Evolutionary conservation across 2,797 vertebrate genomes (phyloP).

Genomic region (Loris lydekkerianus): DNA sequence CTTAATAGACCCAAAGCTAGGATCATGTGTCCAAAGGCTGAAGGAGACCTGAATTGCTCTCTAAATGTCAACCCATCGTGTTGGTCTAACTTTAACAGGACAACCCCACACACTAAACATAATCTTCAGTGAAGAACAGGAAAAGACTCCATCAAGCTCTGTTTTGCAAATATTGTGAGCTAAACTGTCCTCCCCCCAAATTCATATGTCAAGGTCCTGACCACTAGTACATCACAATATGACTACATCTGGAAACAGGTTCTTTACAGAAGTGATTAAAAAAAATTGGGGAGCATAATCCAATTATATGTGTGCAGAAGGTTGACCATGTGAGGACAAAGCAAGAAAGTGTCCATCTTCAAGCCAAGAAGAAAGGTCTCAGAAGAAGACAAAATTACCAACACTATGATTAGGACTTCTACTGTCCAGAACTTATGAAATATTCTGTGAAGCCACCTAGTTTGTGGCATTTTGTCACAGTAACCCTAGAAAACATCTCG

Average conservation of each 20-base stretch:
- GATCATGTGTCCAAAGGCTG: not conserved
- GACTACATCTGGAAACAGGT: not conserved
- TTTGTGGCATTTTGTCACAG: not conserved
- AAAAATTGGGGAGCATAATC: not conserved
- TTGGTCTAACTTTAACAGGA: constrained; percentile 11
- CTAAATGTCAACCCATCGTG: not conserved
- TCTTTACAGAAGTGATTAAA: not conserved
- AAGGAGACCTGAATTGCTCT: not conserved
- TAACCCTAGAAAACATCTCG: not conserved
- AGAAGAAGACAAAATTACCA: not conserved
- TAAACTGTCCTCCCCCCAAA: not conserved
- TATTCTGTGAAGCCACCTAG: not conserved
- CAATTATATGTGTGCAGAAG: not conserved
- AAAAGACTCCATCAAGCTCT: not conserved
- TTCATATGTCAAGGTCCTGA: not conserved
- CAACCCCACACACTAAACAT: not conserved
- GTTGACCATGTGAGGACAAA: not conserved
- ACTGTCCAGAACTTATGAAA: not conserved
- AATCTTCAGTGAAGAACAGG: not conserved
- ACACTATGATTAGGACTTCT: not conserved
- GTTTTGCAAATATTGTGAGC: not conserved
- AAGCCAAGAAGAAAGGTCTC: not conserved
- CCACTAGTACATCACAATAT: not conserved
- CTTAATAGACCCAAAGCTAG: not conserved
- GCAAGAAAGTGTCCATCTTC: not conserved